Base-by-base conservation (phyloP, 2,797 vertebrate genomes). In the Prionace glauca region DNA sequence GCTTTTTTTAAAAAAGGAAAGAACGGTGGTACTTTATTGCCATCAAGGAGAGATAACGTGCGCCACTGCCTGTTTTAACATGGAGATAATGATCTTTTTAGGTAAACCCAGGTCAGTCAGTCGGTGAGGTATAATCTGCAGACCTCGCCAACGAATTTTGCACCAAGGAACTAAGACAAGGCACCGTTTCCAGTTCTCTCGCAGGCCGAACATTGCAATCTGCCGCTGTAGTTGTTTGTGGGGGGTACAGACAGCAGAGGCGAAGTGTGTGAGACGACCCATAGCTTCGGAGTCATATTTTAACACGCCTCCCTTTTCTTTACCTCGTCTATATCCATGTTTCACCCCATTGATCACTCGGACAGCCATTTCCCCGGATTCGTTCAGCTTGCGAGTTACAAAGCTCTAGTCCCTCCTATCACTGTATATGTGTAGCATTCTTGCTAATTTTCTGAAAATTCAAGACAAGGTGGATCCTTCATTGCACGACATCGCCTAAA, bases 21-120 rank as follows among this genome's bases (percentile, higher is more conserved):
- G 72, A 74, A 10, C 79, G 60, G 24, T 92, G 69, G 95, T 65
- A 24, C 96, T 97, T 97, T 96, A 96, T 96, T 96, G 96, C 95
- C 62, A 84, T 93, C 88, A 96, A 96, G 95, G 95, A 96, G 96
- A 96, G 96, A 96, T 96, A 96, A 56, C 3, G 96, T 56, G 96
- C 91, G 56, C 0, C 96, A 96, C 96, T 90, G 96, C 95, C 96
- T 96, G 95, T 96, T 95, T 79, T 84, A 74, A 95, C 91, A 79
- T 29, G 69, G 9, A 95, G 96, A 97, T 97, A 97, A 97, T 95
- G 96, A 97, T 97, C 96, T 97, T 96, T 97, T 97, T 97, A 97
- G 96, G 96, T 96, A 84, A 95, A 96, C 96, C 41, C 22, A 3
- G 22, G 24, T 71, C 71, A 26, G 69, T 18, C 18, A 50, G 41